These are phyloP conservation scores for Triplophysa siluroides DNA, from an alignment of 2,113 vertebrate genomes.

Conservation along the genomic window DNA sequence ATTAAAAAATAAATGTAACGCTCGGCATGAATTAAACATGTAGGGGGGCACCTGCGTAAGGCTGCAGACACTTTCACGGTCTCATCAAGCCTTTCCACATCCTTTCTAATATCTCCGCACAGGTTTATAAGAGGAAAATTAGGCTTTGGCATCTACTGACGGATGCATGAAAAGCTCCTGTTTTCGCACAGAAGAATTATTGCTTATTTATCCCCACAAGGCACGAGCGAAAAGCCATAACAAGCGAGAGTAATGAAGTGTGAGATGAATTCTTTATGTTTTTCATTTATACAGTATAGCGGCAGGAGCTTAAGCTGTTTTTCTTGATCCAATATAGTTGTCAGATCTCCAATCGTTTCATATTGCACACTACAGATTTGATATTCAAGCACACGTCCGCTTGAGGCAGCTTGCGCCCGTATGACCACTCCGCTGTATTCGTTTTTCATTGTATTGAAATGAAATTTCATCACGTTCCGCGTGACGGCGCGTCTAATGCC, in stretches of 20 bases:
- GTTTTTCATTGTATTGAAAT: slow-evolving; percentile 12
- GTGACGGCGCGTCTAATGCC: slow-evolving; percentile 11
- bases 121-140: neutral
- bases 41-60: slow-evolving; percentile 15
- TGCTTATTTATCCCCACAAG: slow-evolving; percentile 16
- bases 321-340: neutral
- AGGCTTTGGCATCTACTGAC: slow-evolving; percentile 16
- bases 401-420: neutral
- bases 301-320: neutral
- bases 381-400: neutral
- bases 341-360: neutral
- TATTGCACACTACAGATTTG: too few species aligned
- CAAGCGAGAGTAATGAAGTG: slow-evolving; percentile 31
- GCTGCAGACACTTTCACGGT: slow-evolving; percentile 11
- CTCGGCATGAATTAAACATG: slow-evolving; percentile 31
- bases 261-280: slow-evolving; percentile 1
- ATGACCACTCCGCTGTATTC: neutral
- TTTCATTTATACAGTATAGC: neutral
- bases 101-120: neutral
- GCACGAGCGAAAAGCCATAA: neutral
- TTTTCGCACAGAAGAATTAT: neutral
- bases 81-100: neutral
- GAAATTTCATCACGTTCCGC: neutral
- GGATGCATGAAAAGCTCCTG: slow-evolving; percentile 12
- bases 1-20: slow-evolving; percentile 48